These are phyloP conservation scores for Perca flavescens DNA, from an alignment of 2,113 vertebrate genomes.

Conservation along the genomic window DNA sequence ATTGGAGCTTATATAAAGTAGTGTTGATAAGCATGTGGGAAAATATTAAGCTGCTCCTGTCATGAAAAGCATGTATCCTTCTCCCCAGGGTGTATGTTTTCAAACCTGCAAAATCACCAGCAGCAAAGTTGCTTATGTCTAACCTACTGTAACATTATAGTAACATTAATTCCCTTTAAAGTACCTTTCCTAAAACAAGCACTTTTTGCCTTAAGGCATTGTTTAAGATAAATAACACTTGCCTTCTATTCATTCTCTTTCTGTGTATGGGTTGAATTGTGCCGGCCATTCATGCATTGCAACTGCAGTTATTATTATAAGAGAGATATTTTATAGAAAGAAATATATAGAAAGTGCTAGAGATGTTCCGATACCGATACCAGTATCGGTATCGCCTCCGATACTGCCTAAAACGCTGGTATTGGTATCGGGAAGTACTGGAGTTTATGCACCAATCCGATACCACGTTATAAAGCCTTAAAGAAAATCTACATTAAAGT, in stretches of 20 bases:
- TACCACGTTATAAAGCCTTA: too few relatives aligned
- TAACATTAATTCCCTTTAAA: background rate
- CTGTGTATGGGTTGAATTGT: background rate
- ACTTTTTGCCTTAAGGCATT: background rate
- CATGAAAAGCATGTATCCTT: background rate
- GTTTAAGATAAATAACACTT: slow-evolving; percentile 14
- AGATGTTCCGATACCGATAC: too few relatives aligned
- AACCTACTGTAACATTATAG: too few relatives aligned
- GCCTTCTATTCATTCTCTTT: background rate
- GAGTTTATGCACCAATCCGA: too few relatives aligned
- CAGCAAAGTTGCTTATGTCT: background rate
- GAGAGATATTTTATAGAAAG: background rate
- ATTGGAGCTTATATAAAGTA: slow-evolving; percentile 4
- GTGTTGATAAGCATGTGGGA: background rate
- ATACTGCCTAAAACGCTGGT: too few relatives aligned
- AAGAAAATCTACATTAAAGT: too few relatives aligned
- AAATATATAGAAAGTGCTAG: background rate
- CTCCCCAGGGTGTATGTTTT: background rate
- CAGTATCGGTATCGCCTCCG: too few relatives aligned
- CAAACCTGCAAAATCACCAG: background rate
- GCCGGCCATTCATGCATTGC: background rate
- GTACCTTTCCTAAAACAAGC: background rate
- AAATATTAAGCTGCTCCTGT: background rate
- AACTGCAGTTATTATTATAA: slow-evolving; percentile 11
- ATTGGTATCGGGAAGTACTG: too few relatives aligned